Conservation (phyloP, 1,140 invertebrate species). For the Trypoxylus dichotomus region DNA sequence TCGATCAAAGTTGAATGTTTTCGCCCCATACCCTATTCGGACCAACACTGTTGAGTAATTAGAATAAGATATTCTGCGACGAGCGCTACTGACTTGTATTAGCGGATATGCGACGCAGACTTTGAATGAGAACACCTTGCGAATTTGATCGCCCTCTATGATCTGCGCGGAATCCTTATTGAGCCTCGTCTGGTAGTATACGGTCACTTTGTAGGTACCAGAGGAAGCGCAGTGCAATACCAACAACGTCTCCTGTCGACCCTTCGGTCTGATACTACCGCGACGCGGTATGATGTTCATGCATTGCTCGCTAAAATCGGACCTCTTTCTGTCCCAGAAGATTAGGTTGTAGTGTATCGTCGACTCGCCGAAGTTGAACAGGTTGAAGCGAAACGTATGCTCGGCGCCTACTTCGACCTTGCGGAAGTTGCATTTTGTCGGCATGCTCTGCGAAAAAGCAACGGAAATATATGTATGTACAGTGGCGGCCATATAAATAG, state of each 20-base stretch:
- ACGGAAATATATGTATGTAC: conserved; percentile 30
- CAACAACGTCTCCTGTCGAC: background rate
- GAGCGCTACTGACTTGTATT: background rate
- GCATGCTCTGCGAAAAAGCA: conserved; percentile 4
- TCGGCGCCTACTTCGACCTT: conserved; percentile 28
- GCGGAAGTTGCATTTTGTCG: conserved; percentile 33
- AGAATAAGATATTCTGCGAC: no score
- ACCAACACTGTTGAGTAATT: no score
- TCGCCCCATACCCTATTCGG: no score
- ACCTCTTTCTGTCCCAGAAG: background rate
- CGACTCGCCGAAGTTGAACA: conserved; percentile 42
- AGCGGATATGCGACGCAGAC: background rate
- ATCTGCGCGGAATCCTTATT: background rate
- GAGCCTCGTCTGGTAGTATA: background rate
- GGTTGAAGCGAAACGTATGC: conserved; percentile 32
- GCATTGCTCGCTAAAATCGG: background rate
- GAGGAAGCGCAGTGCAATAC: background rate
- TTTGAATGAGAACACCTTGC: background rate
- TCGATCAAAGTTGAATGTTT: no score
- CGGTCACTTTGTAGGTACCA: background rate
- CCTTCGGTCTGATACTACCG: background rate
- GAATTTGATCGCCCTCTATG: background rate
- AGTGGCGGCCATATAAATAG: no score
- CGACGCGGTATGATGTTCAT: background rate
- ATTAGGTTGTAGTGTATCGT: conserved; percentile 36